Evolutionary conservation across 2,888 invertebrate species (phyloP).

Genomic region (Spialia ferax): DNA sequence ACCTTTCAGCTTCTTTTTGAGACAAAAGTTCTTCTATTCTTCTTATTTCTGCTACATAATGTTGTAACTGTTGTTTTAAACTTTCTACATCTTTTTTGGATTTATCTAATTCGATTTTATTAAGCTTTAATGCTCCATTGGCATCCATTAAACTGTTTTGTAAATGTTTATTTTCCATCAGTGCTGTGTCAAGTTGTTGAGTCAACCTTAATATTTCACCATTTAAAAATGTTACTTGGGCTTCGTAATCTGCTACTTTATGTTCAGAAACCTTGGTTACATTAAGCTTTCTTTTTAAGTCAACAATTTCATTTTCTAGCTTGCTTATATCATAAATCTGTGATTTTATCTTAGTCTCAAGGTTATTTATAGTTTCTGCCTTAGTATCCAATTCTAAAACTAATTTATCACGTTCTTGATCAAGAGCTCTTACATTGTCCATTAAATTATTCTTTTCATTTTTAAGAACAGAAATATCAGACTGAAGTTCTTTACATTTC

Average conservation of each 20-base stretch:
- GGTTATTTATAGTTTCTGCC: conserved; percentile 88
- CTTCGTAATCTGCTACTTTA: conserved; percentile 77
- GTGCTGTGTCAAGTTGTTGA: conserved; percentile 86
- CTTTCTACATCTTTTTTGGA: conserved; percentile 90
- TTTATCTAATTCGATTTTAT: conserved; percentile 89
- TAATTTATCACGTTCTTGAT: conserved; percentile 90
- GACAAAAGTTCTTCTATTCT: conserved; percentile 92
- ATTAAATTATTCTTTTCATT: conserved; percentile 89
- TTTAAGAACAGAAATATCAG: conserved; percentile 87
- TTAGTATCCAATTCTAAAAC: conserved; percentile 90
- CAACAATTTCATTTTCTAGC: conserved; percentile 84
- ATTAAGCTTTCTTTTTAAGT: conserved; percentile 84
- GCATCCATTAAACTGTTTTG: conserved; percentile 90
- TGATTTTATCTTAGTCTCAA: conserved; percentile 89
- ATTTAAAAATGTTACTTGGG: conserved; percentile 86
- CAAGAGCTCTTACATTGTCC: conserved; percentile 88
- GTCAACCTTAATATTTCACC: conserved; percentile 86
- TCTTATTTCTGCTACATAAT: conserved; percentile 93
- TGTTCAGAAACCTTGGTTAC: conserved; percentile 79
- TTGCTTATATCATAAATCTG: conserved; percentile 85
- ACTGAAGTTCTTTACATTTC: conserved; percentile 86
- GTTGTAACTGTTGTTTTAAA: conserved; percentile 91
- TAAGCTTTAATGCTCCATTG: conserved; percentile 87
- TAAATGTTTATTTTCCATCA: conserved; percentile 90
- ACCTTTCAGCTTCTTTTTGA: conserved; percentile 92